Percentiles rank a stretch among this genome's conserved stretches.
Conservation (phyloP, 2,888 invertebrate genomes). For the Rhynchonema sp. region DNA sequence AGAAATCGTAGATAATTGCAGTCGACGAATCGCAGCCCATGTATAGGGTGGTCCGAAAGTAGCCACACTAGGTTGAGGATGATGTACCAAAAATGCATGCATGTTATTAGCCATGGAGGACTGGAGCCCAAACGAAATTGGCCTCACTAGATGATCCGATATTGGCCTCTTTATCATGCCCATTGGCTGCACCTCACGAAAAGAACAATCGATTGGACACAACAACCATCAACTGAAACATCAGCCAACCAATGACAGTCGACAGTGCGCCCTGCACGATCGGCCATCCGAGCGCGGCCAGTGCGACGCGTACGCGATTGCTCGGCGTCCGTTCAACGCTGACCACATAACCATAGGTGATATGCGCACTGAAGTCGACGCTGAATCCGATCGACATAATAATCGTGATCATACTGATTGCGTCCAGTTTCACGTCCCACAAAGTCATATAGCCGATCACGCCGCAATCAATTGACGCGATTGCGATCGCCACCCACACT, state of each 20-base stretch:
- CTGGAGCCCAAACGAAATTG: too few species aligned
- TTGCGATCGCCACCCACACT: constrained; percentile 81
- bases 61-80: too few species aligned
- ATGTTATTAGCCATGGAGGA: too few species aligned
- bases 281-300: constrained; percentile 69
- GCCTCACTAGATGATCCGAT: too few species aligned
- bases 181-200: too few species aligned
- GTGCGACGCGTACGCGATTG: constrained; percentile 49
- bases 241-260: constrained; percentile 51
- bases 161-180: too few species aligned
- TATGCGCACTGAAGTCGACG: constrained; percentile 67
- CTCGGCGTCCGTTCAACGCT: constrained; percentile 12
- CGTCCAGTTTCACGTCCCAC: constrained; percentile 47
- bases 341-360: constrained; percentile 26
- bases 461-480: constrained; percentile 73
- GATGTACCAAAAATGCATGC: too few species aligned
- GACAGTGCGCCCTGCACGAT: constrained; percentile 74
- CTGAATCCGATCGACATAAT: constrained; percentile 95
- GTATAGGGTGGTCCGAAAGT: too few species aligned
- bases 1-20: too few species aligned
- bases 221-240: not conserved
- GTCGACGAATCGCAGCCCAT: too few species aligned
- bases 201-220: too few species aligned
- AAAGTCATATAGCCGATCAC: constrained; percentile 89
- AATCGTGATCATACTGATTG: constrained; percentile 48